Evolutionary conservation across 2,113 vertebrate genomes (phyloP), one percentile per base, ranked within the genome.

Genomic region (Chaetops frenatus): DNA sequence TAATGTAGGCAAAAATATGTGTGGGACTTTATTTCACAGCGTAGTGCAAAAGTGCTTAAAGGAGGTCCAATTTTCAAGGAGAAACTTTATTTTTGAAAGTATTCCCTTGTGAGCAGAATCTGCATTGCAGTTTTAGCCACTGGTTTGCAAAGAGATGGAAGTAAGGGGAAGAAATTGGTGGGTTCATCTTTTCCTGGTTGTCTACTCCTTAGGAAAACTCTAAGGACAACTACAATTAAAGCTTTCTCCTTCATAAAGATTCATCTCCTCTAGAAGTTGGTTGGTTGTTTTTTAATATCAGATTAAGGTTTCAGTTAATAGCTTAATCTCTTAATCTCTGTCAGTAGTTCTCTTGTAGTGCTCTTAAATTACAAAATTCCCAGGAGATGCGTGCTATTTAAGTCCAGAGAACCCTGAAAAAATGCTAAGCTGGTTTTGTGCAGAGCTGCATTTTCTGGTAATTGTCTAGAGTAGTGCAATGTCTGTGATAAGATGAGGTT

Each of bases 81-180:
- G 15, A 54, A 67, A 12, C 7, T 78, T 16, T 50, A 8, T 33
- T 79, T 35, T 25, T 64, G 48, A 70, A 48, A 21, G 3, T 65
- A 42, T 38, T 81, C 44, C 23, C 0, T 0, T 1, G 3, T 33
- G 29, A 74, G 38, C 5, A 33, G 16, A 66, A 27, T 61, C 64
- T 84, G 23, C 45, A 11, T 22, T 60, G 62, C 54, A 15, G 45
- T 73, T 16, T 69, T 27, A 56, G 48, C 10, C 12, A 13, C 16
- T 35, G 48, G 21, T 56, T 87, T 89, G 29, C 47, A 64, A 35
- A 19, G 48, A 33, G 60, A 6, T 81, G 12, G 33, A 84, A 61
- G 28, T 27, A 44, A 65, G 6, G 24, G n/a, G 11, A 50, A 66
- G 11, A 62, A 84, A 56, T 9, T 45, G 12, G 6, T 47, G 38